A percentile compares a stretch with the other conserved stretches of the same genome.
These are phyloP conservation scores for Sarcophaga variegata DNA, from an alignment of 2,888 invertebrate genomes.

Conservation along the genomic window DNA sequence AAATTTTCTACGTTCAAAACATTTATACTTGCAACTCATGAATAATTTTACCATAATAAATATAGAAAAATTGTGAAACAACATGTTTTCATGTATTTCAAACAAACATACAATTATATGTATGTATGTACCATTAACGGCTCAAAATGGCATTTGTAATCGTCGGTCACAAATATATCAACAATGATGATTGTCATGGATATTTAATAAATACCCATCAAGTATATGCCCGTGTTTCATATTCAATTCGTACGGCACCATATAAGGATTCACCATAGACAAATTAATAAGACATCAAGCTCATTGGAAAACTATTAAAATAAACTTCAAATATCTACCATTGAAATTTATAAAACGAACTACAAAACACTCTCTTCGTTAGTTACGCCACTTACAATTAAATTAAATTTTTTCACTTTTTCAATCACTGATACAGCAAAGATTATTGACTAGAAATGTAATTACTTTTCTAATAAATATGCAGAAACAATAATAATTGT, in stretches of 20 bases:
- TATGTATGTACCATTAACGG: conserved; percentile 44
- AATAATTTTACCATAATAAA: neutral
- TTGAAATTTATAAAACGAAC: neutral
- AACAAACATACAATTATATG: conserved; percentile 22
- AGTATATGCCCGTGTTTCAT: neutral
- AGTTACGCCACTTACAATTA: neutral
- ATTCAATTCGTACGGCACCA: neutral
- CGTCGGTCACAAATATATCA: neutral
- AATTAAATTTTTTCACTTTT: neutral
- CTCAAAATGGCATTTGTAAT: conserved; percentile 37
- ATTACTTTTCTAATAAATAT: too few species aligned
- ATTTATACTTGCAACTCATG: neutral
- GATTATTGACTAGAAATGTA: too few species aligned
- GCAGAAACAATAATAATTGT: too few species aligned
- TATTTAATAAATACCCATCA: conserved; percentile 51
- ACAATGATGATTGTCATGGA: conserved; percentile 50
- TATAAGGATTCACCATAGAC: neutral
- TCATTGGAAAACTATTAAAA: neutral
- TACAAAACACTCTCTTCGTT: neutral
- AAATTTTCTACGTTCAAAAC: neutral
- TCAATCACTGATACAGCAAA: too few species aligned
- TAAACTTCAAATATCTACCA: too few species aligned
- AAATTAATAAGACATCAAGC: neutral
- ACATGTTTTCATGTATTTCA: neutral
- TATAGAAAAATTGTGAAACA: neutral